phyloP scores from a whole-genome alignment of 2,797 vertebrate species.

The Pseudotriccus pelzelni region DNA sequence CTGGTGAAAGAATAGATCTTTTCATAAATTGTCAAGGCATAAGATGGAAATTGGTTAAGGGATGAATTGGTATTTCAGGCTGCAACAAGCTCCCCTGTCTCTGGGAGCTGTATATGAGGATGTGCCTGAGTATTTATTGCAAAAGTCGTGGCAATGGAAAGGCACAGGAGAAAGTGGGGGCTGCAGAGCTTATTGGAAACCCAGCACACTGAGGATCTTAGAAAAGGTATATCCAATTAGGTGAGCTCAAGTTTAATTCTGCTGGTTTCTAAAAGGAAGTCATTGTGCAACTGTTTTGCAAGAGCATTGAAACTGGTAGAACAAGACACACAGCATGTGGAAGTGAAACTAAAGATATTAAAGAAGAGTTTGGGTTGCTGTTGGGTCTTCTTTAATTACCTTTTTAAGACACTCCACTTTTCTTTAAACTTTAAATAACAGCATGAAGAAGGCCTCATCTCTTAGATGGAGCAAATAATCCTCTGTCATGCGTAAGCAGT shows the following conservation, averaged over 20 bases:
- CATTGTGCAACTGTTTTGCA: conserved; percentile 61
- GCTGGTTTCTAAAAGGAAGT: conserved; percentile 23
- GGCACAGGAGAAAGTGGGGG: not conserved
- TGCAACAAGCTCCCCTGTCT: not conserved
- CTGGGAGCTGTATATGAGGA: not conserved
- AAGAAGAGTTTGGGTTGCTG: conserved; percentile 54
- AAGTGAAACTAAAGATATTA: conserved; percentile 62
- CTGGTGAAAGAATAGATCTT: not conserved
- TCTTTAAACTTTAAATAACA: conserved; percentile 60
- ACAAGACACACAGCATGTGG: conserved; percentile 53
- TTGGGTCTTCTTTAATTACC: conserved; percentile 59
- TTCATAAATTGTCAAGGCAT: not conserved
- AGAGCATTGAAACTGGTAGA: conserved; percentile 60
- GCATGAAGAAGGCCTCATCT: conserved; percentile 6
- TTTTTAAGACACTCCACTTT: conserved; percentile 43
- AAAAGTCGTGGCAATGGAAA: not conserved
- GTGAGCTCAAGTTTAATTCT: conserved; percentile 38
- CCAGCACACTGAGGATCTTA: not conserved
- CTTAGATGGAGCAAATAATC: not conserved
- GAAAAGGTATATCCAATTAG: conserved; percentile 4
- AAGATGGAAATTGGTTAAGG: not conserved
- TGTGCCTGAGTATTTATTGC: not conserved
- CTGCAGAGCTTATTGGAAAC: conserved; percentile 10
- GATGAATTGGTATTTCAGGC: not conserved
- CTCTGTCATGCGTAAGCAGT: not conserved